These are phyloP conservation scores for Strongylocentrotus purpuratus DNA, from an alignment of 35 echinoderm and acorn worm genomes.

Conservation along the genomic window DNA sequence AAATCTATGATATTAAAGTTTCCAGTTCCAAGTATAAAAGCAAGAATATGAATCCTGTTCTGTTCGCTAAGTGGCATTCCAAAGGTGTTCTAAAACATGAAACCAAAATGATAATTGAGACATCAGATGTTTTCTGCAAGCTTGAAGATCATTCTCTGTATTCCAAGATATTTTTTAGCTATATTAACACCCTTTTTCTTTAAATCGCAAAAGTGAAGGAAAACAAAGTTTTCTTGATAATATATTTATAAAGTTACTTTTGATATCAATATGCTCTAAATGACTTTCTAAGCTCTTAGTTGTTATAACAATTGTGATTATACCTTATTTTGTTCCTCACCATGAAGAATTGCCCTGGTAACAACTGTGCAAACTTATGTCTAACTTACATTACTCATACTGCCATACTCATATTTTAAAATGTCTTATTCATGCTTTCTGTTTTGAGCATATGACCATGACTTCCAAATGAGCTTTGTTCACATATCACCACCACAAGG, in stretches of 20 bases:
- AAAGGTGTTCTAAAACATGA: neutral
- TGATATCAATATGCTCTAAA: neutral
- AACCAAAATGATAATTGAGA: neutral
- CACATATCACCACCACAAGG: neutral
- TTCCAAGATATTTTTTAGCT: neutral
- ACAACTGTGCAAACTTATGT: neutral
- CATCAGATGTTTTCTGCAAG: neutral
- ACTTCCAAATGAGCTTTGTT: conserved; percentile 1
- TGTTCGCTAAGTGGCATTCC: neutral
- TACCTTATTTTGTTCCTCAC: neutral
- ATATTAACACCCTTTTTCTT: too few species aligned
- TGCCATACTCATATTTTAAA: neutral
- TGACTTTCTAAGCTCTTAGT: neutral
- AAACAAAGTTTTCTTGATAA: too few species aligned
- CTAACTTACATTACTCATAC: neutral
- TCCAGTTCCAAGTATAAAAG: neutral
- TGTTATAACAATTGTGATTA: neutral
- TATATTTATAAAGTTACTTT: too few species aligned
- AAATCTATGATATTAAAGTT: neutral
- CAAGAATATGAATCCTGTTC: neutral
- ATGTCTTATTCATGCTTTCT: neutral
- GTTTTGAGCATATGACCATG: neutral
- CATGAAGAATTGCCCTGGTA: neutral
- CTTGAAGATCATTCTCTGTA: neutral
- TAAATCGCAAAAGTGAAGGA: too few species aligned